Conservation (phyloP, 2,888 invertebrate genomes). For the Hirtodrosophila histrioides region DNA sequence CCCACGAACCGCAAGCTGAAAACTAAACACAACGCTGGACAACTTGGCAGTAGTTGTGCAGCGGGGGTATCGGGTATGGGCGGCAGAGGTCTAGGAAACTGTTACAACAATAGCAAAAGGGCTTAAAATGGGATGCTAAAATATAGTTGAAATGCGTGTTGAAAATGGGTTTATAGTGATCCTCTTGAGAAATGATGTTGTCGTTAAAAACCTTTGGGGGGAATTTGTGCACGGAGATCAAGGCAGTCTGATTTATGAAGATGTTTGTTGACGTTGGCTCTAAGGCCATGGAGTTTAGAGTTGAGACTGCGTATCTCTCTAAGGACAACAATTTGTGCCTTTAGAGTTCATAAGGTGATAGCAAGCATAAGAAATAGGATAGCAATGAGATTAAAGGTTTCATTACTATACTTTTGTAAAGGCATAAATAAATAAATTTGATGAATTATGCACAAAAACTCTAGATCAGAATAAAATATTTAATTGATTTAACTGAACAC, state of each 20-base stretch:
- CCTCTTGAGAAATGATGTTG: constrained; percentile 56
- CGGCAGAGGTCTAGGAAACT: background rate
- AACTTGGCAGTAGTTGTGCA: constrained; percentile 18
- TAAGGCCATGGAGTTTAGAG: constrained; percentile 14
- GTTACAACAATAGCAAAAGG: constrained; percentile 16
- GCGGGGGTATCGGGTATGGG: background rate
- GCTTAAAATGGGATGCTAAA: constrained; percentile 31
- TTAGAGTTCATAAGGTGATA: too few species aligned
- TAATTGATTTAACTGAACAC: too few species aligned
- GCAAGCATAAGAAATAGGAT: background rate
- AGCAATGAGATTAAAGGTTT: too few species aligned
- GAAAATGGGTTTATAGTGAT: constrained; percentile 68
- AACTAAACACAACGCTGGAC: constrained; percentile 63
- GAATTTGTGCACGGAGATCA: constrained; percentile 38
- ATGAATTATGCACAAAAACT: too few species aligned
- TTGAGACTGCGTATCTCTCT: constrained; percentile 10
- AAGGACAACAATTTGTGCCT: constrained; percentile 1
- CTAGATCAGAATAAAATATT: too few species aligned
- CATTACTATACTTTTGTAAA: too few species aligned
- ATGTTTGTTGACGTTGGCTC: constrained; percentile 40
- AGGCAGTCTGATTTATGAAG: constrained; percentile 58
- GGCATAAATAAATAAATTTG: too few species aligned
- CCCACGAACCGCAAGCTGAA: constrained; percentile 67
- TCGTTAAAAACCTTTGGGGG: constrained; percentile 15
- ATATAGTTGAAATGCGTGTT: constrained; percentile 52